These are phyloP conservation scores for Calliopum simillimum DNA, from an alignment of 2,888 invertebrate species.

Conservation along the genomic window DNA sequence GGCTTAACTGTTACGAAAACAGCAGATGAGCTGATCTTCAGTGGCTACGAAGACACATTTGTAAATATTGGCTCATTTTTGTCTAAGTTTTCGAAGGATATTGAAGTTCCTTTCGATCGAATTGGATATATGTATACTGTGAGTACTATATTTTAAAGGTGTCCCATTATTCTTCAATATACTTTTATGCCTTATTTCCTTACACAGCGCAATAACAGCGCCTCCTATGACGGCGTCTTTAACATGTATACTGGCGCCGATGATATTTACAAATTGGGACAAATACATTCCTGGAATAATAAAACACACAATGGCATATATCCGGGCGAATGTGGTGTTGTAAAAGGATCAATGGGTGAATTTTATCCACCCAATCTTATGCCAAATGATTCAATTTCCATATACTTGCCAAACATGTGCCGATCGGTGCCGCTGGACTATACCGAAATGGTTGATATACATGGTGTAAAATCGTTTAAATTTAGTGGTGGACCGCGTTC, in stretches of 20 bases:
- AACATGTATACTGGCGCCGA: constrained; percentile 80
- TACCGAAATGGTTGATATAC: constrained; percentile 70
- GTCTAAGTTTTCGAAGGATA: constrained; percentile 68
- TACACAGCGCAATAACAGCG: constrained; percentile 83
- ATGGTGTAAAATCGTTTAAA: constrained; percentile 75
- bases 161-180: not conserved
- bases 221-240: constrained; percentile 78
- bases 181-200: constrained; percentile 45
- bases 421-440: constrained; percentile 75
- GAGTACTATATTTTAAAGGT: constrained; percentile 45
- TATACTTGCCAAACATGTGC: constrained; percentile 84
- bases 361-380: constrained; percentile 78
- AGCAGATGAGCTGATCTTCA: constrained; percentile 79
- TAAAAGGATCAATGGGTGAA: constrained; percentile 84
- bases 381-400: constrained; percentile 70
- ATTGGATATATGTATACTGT: constrained; percentile 87
- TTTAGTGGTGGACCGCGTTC: constrained; percentile 75
- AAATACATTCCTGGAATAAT: constrained; percentile 80
- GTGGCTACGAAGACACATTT: constrained; percentile 81
- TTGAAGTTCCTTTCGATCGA: constrained; percentile 74
- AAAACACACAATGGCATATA: constrained; percentile 70
- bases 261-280: constrained; percentile 75
- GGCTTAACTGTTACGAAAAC: constrained; percentile 72
- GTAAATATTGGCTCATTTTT: constrained; percentile 73
- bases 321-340: constrained; percentile 70